These are phyloP conservation scores for Scytalopus superciliaris DNA, from an alignment of 2,113 vertebrate genomes.

Conservation along the genomic window DNA sequence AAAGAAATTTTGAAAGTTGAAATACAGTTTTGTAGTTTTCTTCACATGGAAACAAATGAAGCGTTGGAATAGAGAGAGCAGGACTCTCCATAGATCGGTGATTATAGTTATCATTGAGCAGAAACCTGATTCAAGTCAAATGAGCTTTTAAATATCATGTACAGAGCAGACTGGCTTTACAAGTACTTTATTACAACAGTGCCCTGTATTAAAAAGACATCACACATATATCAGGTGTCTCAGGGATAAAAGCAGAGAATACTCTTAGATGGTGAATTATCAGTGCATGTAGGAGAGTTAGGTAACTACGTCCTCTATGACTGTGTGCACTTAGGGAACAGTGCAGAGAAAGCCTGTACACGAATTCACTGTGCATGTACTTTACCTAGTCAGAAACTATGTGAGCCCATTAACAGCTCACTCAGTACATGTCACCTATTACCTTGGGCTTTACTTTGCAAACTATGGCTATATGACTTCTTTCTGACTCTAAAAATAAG, in stretches of 20 bases:
- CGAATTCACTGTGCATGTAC: neutral
- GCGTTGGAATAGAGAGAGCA: neutral
- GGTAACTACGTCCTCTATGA: neutral
- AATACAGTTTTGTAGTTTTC: neutral
- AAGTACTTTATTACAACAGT: neutral
- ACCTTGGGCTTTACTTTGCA: neutral
- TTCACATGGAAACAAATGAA: neutral
- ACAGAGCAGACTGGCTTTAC: neutral
- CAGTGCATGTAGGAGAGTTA: accelerated
- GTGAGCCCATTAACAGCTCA: neutral
- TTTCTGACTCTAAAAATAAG: neutral
- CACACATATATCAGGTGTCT: neutral
- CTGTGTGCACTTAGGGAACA: neutral
- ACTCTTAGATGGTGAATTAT: neutral
- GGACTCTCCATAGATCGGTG: neutral
- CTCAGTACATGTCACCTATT: neutral
- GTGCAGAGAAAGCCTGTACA: neutral
- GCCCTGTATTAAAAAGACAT: neutral
- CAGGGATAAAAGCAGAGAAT: neutral
- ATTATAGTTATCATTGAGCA: neutral
- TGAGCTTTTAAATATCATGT: neutral
- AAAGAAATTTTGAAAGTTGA: neutral
- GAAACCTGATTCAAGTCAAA: neutral
- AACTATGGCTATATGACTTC: neutral
- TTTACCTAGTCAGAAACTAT: neutral